Evolutionary conservation across 1,140 invertebrate genomes (phyloP).

Genomic region (Aphelenchoides avenae): DNA sequence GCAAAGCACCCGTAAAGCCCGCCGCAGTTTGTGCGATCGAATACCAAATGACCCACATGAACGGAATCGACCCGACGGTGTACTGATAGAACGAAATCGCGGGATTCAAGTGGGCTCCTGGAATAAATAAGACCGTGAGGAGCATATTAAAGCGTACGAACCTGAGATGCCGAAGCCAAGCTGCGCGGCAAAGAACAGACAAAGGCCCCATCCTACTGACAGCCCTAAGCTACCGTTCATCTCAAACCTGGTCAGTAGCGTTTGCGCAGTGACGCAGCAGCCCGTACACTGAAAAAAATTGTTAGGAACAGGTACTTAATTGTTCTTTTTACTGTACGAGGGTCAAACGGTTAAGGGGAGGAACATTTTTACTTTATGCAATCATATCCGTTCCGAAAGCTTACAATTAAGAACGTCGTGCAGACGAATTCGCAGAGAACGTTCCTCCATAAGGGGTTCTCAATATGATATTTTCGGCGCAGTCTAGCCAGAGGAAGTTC

Average conservation of each 20-base stretch:
- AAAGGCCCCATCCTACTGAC: slow-evolving; percentile 10
- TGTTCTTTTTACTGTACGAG: too few relatives aligned
- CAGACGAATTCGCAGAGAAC: too few relatives aligned
- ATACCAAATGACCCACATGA: slow-evolving; percentile 4
- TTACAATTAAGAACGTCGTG: too few relatives aligned
- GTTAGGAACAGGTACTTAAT: too few relatives aligned
- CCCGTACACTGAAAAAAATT: slow-evolving; percentile 18
- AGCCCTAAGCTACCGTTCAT: slow-evolving; percentile 7
- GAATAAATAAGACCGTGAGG: neutral
- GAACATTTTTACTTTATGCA: too few relatives aligned
- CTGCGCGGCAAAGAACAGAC: slow-evolving; percentile 6
- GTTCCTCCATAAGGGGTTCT: too few relatives aligned
- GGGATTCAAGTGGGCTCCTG: slow-evolving; percentile 10
- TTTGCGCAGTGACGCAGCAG: slow-evolving; percentile 4
- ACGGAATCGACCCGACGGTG: slow-evolving; percentile 3
- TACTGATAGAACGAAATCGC: slow-evolving; percentile 11
- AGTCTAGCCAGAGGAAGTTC: too few relatives aligned
- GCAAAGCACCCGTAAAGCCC: slow-evolving; percentile 11
- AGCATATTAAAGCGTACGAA: neutral
- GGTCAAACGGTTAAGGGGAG: too few relatives aligned
- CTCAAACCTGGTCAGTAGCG: neutral
- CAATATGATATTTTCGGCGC: too few relatives aligned
- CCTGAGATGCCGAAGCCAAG: slow-evolving; percentile 10
- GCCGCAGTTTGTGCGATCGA: slow-evolving; percentile 15
- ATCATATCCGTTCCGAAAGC: too few relatives aligned